Percentiles rank a stretch among this genome's conserved stretches.
phyloP scores from a whole-genome alignment of 1,140 invertebrate species.

The Drosophila ironensis region DNA sequence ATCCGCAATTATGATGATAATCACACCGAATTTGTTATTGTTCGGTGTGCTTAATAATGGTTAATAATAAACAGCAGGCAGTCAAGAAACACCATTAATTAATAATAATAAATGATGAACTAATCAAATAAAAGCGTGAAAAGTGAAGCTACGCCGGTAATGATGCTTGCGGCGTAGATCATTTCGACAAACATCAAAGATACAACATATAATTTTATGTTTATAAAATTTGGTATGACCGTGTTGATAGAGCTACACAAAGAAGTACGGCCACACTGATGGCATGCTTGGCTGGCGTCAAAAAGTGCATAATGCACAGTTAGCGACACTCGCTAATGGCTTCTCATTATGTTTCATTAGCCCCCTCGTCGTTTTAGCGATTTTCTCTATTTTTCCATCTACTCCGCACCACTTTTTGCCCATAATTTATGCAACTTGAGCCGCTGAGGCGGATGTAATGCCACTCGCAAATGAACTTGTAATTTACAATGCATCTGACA shows the following conservation, averaged over 20 bases:
- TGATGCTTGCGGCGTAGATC: slow-evolving; percentile 37
- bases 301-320: slow-evolving; percentile 64
- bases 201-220: neutral
- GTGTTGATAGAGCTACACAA: neutral
- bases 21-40: slow-evolving; percentile 47
- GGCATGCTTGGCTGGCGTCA: slow-evolving; percentile 55
- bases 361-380: neutral
- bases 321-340: slow-evolving; percentile 63
- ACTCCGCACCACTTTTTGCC: neutral
- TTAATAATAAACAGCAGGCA: slow-evolving; percentile 24
- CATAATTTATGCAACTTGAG: slow-evolving; percentile 58
- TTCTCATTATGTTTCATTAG: slow-evolving; percentile 75
- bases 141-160: slow-evolving; percentile 47
- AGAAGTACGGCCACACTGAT: slow-evolving; percentile 7
- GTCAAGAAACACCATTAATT: slow-evolving; percentile 56
- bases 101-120: slow-evolving; percentile 76
- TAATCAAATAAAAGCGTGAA: slow-evolving; percentile 78
- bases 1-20: slow-evolving; percentile 76
- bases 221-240: slow-evolving; percentile 9
- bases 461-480: slow-evolving; percentile 74
- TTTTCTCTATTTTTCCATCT: neutral
- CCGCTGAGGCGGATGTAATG: slow-evolving; percentile 65
- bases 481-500: slow-evolving; percentile 75
- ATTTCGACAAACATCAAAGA: slow-evolving; percentile 10
- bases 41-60: slow-evolving; percentile 23